These are phyloP conservation scores for Nyctalus aviator DNA, from an alignment of 2,797 vertebrate species.

Conservation along the genomic window DNA sequence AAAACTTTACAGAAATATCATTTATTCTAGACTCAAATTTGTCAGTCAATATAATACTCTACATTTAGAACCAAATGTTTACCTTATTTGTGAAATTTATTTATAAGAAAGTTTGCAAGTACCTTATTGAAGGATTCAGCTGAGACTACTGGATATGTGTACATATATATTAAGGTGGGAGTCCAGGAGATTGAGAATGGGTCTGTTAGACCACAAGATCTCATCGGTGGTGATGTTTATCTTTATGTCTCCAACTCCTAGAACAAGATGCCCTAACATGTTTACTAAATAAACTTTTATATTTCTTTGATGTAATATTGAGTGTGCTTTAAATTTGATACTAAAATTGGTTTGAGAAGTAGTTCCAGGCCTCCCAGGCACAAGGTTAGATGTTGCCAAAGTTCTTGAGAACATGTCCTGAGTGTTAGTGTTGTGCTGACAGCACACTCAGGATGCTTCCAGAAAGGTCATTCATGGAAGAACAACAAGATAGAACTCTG, in stretches of 20 bases:
- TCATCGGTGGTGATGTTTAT: neutral
- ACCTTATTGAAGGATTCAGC: neutral
- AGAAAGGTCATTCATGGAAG: neutral
- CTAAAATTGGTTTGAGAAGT: neutral
- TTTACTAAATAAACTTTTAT: slow-evolving; percentile 27
- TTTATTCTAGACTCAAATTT: neutral
- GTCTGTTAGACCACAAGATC: neutral
- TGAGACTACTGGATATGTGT: neutral
- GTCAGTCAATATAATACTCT: neutral
- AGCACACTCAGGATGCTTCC: neutral
- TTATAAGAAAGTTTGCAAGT: neutral
- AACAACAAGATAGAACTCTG: neutral
- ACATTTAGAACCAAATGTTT: slow-evolving; percentile 10
- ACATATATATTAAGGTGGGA: neutral
- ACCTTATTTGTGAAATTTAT: neutral
- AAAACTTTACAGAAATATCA: neutral
- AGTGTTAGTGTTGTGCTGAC: neutral
- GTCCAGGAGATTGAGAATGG: neutral
- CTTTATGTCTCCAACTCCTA: neutral
- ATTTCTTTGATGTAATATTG: slow-evolving; percentile 19
- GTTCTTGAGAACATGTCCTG: neutral
- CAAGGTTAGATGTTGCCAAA: slow-evolving; percentile 10
- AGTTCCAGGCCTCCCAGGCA: neutral
- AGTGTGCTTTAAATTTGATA: neutral
- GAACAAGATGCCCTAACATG: neutral